Conservation (phyloP, 2,113 vertebrate genomes). For the Lanius ludovicianus region DNA sequence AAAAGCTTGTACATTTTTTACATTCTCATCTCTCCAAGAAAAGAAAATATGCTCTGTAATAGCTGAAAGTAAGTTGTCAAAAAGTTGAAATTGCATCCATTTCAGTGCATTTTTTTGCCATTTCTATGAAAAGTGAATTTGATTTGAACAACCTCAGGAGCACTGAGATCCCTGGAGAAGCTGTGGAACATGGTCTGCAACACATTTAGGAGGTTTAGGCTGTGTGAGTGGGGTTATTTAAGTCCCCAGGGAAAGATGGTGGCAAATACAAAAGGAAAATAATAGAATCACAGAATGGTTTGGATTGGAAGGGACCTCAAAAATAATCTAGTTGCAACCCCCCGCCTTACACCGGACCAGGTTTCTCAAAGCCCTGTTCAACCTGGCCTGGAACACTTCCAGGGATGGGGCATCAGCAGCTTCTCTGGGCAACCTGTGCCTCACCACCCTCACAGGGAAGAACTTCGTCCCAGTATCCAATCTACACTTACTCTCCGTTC, state of each 20-base stretch:
- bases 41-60: not conserved
- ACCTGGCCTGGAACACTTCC: not conserved
- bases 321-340: not conserved
- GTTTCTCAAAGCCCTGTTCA: no score
- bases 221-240: accelerated
- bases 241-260: accelerated
- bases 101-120: accelerated
- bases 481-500: not conserved
- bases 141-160: not conserved
- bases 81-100: no score
- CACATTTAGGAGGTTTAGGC: accelerated
- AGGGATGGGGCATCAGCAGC: not conserved
- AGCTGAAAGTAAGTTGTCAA: not conserved
- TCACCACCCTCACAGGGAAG: not conserved
- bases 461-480: not conserved
- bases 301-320: not conserved
- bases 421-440: not conserved
- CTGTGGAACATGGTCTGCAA: accelerated
- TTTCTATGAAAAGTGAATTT: not conserved
- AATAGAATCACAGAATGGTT: not conserved
- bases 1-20: not conserved
- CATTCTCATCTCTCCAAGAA: not conserved
- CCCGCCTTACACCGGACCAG: not conserved
- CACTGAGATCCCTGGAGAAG: not conserved
- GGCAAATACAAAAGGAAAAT: not conserved